Conservation (phyloP, 2,113 vertebrate genomes). For the Caranx melampygus region DNA sequence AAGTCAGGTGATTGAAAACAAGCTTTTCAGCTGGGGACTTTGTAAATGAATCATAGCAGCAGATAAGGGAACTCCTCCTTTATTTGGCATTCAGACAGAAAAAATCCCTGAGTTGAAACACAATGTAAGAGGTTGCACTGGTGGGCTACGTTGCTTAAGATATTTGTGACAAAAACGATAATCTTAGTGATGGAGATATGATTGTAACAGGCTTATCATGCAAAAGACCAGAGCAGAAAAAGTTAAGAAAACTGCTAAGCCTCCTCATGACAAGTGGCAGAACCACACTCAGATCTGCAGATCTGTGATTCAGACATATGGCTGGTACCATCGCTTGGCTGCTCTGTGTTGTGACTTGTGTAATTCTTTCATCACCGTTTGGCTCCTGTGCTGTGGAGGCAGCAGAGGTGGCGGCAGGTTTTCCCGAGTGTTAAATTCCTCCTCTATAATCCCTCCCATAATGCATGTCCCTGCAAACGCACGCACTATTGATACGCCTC, state of each 20-base stretch:
- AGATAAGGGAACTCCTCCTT: neutral
- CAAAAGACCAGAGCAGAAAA: too few species aligned
- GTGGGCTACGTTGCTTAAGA: neutral
- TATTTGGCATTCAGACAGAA: neutral
- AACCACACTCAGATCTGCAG: neutral
- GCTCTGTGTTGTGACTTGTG: slow-evolving; percentile 44
- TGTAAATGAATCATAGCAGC: neutral
- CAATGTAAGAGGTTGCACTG: neutral
- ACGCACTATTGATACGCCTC: neutral
- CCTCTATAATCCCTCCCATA: slow-evolving; percentile 43
- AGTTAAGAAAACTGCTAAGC: neutral
- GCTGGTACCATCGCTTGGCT: neutral
- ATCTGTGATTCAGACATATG: neutral
- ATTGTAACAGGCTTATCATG: too few species aligned
- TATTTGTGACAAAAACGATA: neutral
- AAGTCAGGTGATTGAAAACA: too few species aligned
- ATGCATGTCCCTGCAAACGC: slow-evolving; percentile 60
- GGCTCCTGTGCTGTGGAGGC: slow-evolving; percentile 22
- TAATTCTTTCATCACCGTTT: slow-evolving; percentile 48
- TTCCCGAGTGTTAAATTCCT: slow-evolving; percentile 66
- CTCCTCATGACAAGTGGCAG: neutral
- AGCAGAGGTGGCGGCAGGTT: slow-evolving; percentile 55
- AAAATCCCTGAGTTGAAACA: neutral
- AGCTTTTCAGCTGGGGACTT: too few species aligned
- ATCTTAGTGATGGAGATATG: neutral